Evolutionary conservation across 2,888 invertebrate genomes (phyloP), one percentile per base, ranked within the genome.

Genomic region (Hermaeophaga mercurialis): DNA sequence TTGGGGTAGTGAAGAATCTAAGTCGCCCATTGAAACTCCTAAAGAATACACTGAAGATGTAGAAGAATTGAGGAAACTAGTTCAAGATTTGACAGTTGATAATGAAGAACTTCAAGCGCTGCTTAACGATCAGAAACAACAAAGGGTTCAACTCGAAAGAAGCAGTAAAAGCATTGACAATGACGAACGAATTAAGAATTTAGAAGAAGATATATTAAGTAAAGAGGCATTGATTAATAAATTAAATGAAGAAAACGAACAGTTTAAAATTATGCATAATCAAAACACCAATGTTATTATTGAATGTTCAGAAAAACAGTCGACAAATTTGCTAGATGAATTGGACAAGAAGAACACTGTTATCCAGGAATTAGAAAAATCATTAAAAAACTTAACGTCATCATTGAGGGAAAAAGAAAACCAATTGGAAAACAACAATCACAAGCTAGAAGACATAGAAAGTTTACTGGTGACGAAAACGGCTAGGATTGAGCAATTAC

Each of bases 31-130:
- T 28, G 31, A 48, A 45, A 31, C 54, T 18, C 11, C 15, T 1
- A 19, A 2, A 6, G 36, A 36, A 52, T 17, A 17, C 18, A 9
- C 12, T 3, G 38, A 48, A 22, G 78, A 80, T 64, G 73, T 85
- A n/a, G 73, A 78, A 7, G 80, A 82, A 58, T 68, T 86, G 2
- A 80, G 80, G 54, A 79, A 80, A 17, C 81, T 80, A 48, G 74
- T 86, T 47, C 81, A 81, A 60, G 84, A 84, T 53, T 69, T 86
- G n/a, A 80, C 80, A n/a, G 72, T 79, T 1, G 86, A 87, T 61
- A 84, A 85, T 61, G 84, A 84, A 57, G 84, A 86, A 58, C 64
- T 86, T 34, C 84, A 85, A 65, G 74, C 78, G 0, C 66, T 84
- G 24, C 69, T 86, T 11, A 83, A 84, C 53, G 82, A 84, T 56